Percentiles rank a stretch among this genome's conserved stretches.
These are phyloP conservation scores for Eupsilia transversa DNA, from an alignment of 2,888 invertebrate species.

Conservation along the genomic window DNA sequence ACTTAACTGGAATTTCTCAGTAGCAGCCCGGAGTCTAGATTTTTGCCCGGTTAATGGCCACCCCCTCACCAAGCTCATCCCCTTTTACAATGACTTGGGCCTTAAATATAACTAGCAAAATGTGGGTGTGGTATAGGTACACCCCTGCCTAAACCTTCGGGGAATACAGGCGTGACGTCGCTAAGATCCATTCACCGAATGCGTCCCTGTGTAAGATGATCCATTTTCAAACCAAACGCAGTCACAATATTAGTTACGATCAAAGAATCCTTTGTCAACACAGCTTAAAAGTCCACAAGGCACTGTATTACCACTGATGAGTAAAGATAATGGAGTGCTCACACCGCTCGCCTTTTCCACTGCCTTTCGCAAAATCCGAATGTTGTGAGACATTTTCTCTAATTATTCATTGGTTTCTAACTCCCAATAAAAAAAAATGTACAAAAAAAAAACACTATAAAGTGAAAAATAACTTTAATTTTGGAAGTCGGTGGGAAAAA, in stretches of 20 bases:
- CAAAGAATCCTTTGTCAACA: constrained; percentile 53
- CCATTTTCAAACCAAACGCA: constrained; percentile 35
- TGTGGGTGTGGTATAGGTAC: not conserved
- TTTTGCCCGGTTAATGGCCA: no score
- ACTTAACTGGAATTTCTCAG: not conserved
- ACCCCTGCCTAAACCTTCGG: not conserved
- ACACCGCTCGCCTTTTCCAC: not conserved
- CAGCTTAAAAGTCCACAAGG: constrained; percentile 30
- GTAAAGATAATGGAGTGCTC: constrained; percentile 11
- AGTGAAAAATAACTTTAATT: no score
- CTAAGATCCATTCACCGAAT: not conserved
- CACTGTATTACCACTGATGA: constrained; percentile 4
- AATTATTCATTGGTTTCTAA: not conserved
- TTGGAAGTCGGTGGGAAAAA: no score
- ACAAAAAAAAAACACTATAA: no score
- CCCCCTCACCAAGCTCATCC: no score
- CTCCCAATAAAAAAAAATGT: no score
- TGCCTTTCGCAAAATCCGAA: not conserved
- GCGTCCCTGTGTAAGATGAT: constrained; percentile 24
- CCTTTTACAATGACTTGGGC: not conserved
- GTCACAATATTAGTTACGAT: constrained; percentile 28
- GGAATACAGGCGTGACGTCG: not conserved
- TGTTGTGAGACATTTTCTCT: not conserved
- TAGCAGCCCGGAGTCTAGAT: no score
- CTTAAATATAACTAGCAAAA: not conserved